Evolutionary conservation across 1,140 invertebrate genomes (phyloP).

Genomic region (Drosophila rhopaloa): DNA sequence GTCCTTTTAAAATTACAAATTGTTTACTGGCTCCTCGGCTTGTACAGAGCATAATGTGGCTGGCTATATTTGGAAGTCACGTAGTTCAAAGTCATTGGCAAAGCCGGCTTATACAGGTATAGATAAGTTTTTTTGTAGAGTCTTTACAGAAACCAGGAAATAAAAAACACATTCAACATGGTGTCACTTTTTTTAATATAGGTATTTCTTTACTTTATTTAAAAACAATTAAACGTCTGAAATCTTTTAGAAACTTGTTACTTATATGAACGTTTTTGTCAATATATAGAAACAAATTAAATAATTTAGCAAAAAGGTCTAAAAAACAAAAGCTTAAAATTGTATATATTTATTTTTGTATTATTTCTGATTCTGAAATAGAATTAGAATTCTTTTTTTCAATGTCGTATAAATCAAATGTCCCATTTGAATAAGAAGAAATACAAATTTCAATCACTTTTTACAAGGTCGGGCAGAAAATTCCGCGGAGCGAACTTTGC

Average conservation of each 20-base stretch:
- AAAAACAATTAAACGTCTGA: too few relatives aligned
- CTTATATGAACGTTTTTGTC: too few relatives aligned
- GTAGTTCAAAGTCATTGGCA: conserved; percentile 7
- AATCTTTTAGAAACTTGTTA: too few relatives aligned
- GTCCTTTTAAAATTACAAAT: conserved; percentile 35
- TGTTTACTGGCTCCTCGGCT: conserved; percentile 21
- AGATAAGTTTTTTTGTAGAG: neutral
- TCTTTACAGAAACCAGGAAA: neutral
- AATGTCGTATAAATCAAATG: neutral
- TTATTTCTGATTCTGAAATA: too few relatives aligned
- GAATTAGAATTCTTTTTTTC: neutral
- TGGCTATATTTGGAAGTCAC: conserved; percentile 1
- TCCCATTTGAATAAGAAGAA: conserved; percentile 3
- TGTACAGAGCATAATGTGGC: neutral
- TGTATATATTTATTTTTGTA: too few relatives aligned
- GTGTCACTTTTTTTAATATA: too few relatives aligned
- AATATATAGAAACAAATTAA: too few relatives aligned
- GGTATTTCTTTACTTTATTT: too few relatives aligned
- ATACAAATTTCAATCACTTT: conserved; percentile 34
- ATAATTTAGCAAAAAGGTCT: too few relatives aligned
- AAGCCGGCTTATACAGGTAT: neutral
- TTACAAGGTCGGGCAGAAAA: conserved; percentile 4
- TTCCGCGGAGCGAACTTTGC: neutral
- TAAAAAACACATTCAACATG: neutral
- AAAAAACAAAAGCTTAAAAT: too few relatives aligned